phyloP scores from a whole-genome alignment of 2,113 vertebrate genomes.

The Octodon degus region DNA sequence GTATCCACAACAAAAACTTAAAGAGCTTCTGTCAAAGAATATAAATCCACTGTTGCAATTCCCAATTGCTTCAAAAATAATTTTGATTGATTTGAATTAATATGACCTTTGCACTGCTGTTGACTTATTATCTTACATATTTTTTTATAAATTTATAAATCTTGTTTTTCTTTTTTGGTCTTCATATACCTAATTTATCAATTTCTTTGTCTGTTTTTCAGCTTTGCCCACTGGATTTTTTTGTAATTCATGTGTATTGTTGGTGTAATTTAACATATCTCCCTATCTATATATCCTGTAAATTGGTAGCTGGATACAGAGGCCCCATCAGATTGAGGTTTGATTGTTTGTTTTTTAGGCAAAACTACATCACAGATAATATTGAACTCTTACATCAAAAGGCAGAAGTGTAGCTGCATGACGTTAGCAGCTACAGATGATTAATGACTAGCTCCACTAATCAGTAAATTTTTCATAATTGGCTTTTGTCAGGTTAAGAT shows the following conservation, averaged over 20 bases:
- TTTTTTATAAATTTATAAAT: neutral
- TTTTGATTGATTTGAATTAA: conserved; percentile 16
- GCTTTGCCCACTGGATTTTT: neutral
- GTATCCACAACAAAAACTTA: neutral
- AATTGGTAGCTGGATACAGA: neutral
- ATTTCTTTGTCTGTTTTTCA: neutral
- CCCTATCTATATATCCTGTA: neutral
- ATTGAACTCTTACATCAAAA: neutral
- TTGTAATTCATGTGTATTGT: neutral
- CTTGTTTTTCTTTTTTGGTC: neutral
- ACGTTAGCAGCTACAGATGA: neutral
- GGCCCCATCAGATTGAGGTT: neutral
- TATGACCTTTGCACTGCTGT: neutral
- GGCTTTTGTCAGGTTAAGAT: neutral
- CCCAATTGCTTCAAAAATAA: neutral
- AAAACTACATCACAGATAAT: neutral
- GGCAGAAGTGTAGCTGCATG: neutral
- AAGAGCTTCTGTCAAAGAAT: neutral
- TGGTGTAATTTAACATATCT: neutral
- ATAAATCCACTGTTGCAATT: neutral
- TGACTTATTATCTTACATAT: neutral
- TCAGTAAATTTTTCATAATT: neutral
- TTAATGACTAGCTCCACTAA: neutral
- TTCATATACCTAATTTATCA: neutral
- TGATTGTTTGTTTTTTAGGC: neutral